Conservation (phyloP, 2,888 invertebrate genomes). For the Dendrolimus houi region DNA sequence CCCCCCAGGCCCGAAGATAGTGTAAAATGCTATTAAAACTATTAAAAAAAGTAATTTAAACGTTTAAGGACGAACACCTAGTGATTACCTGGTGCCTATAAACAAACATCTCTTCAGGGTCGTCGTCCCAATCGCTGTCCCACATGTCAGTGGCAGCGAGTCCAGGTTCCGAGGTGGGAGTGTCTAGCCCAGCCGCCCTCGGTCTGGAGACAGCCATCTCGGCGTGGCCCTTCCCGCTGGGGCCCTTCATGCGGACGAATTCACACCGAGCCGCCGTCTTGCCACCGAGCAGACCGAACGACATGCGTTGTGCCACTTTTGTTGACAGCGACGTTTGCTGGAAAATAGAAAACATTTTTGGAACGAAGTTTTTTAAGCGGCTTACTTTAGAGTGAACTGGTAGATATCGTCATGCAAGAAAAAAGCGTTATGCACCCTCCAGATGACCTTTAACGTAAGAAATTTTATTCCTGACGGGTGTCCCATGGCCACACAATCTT, state of each 20-base stretch:
- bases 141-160: conserved; percentile 90
- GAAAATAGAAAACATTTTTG: conserved; percentile 15
- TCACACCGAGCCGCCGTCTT: conserved; percentile 91
- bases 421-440: no score
- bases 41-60: no score
- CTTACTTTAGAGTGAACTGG: not conserved
- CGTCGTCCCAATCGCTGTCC: conserved; percentile 93
- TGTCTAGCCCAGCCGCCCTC: conserved; percentile 94
- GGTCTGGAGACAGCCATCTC: conserved; percentile 98
- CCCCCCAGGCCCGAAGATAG: no score
- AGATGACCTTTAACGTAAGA: no score
- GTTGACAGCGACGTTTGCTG: conserved; percentile 94
- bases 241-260: conserved; percentile 99
- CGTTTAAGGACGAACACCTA: no score
- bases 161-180: conserved; percentile 94
- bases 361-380: not conserved
- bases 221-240: conserved; percentile 93
- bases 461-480: no score
- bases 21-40: no score
- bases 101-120: conserved; percentile 89
- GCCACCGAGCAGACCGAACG: conserved; percentile 90
- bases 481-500: no score
- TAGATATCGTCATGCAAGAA: no score
- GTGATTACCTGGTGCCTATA: conserved; percentile 83
- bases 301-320: conserved; percentile 97